Evolutionary conservation across 2,113 vertebrate species (phyloP).

Genomic region (Abramis brama): DNA sequence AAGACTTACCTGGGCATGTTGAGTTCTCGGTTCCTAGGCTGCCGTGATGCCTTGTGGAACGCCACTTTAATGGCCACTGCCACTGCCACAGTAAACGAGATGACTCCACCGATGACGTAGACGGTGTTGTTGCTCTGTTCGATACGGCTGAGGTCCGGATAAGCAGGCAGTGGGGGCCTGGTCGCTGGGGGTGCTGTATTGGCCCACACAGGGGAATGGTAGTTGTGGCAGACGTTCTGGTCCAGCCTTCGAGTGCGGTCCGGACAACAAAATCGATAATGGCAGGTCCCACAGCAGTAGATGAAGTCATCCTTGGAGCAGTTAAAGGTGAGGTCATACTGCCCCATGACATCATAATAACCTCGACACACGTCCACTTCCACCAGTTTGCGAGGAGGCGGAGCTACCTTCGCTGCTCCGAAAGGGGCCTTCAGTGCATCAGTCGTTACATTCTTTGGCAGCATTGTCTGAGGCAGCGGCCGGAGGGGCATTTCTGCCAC

Average conservation of each 20-base stretch:
- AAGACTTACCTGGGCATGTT: constrained; percentile 85
- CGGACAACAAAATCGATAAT: constrained; percentile 93
- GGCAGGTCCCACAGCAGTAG: constrained; percentile 90
- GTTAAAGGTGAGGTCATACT: constrained; percentile 89
- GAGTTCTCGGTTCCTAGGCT: constrained; percentile 85
- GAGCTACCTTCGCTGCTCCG: constrained; percentile 72
- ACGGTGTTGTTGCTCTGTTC: constrained; percentile 86
- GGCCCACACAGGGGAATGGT: constrained; percentile 87
- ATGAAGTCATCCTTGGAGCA: constrained; percentile 87
- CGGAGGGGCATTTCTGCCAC: constrained; percentile 69
- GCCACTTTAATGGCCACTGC: constrained; percentile 87
- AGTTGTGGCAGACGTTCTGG: constrained; percentile 86
- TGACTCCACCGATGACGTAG: constrained; percentile 88
- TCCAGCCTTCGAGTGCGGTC: constrained; percentile 82
- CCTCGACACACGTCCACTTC: constrained; percentile 85
- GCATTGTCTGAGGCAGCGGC: constrained; percentile 75
- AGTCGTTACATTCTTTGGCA: constrained; percentile 72
- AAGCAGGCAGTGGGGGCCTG: constrained; percentile 70
- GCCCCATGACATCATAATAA: constrained; percentile 93
- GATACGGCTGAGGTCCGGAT: constrained; percentile 67
- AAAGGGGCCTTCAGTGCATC: constrained; percentile 74
- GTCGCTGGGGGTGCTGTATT: constrained; percentile 80
- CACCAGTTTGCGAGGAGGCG: constrained; percentile 72
- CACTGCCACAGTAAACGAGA: constrained; percentile 88
- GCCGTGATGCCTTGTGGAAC: constrained; percentile 90